Conservation (phyloP, 2,113 vertebrate genomes). For the Calidris pugnax region DNA sequence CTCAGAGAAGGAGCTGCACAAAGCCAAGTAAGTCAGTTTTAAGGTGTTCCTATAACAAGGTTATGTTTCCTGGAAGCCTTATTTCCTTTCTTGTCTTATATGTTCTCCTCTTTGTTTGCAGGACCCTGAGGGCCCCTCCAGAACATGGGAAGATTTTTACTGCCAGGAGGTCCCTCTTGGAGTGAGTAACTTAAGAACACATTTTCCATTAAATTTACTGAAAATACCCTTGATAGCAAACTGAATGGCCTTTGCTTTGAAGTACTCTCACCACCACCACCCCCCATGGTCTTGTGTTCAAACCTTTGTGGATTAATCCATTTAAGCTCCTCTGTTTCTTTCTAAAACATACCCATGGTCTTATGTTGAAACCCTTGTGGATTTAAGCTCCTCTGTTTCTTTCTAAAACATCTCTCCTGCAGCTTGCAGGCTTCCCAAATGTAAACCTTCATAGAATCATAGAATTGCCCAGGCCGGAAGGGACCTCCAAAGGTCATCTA, state of each 20-base stretch:
- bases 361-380: not conserved
- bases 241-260: not conserved
- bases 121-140: slow-evolving; percentile 79
- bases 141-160: slow-evolving; percentile 90
- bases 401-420: not conserved
- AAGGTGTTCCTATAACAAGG: not conserved
- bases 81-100: not conserved
- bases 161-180: slow-evolving; percentile 87
- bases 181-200: slow-evolving; percentile 81
- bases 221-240: not conserved
- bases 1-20: slow-evolving; percentile 81
- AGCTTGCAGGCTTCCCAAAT: not conserved
- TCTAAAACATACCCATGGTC: not conserved
- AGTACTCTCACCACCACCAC: not conserved
- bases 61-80: not conserved
- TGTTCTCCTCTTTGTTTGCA: slow-evolving; percentile 53
- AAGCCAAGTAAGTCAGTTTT: slow-evolving; percentile 77
- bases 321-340: not conserved
- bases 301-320: not conserved
- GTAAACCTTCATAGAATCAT: not conserved
- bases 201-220: not conserved
- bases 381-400: not conserved
- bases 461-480: too few relatives aligned
- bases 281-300: not conserved
- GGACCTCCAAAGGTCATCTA: too few relatives aligned